These are phyloP conservation scores for Furnarius figulus DNA, from an alignment of 2,113 vertebrate genomes.

Conservation along the genomic window DNA sequence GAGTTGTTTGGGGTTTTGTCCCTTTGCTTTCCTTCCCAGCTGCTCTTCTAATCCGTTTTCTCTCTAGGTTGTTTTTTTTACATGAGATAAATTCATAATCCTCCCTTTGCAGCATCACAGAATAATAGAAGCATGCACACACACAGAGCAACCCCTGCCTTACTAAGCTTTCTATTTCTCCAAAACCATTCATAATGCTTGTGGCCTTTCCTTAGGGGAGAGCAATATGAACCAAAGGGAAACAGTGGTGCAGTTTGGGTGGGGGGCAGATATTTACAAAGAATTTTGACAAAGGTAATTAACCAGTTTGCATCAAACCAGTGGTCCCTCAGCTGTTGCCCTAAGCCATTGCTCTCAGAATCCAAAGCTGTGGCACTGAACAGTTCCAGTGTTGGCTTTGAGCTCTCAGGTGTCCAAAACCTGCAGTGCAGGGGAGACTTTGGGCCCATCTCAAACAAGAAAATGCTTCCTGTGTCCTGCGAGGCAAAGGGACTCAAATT, in stretches of 20 bases:
- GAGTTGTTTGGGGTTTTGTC: not conserved
- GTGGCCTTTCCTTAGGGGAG: not conserved
- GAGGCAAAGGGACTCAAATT: not conserved
- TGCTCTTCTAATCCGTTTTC: not conserved
- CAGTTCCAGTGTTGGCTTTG: not conserved
- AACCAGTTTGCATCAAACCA: not conserved
- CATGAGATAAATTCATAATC: slow-evolving; percentile 32
- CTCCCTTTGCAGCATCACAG: slow-evolving; percentile 21
- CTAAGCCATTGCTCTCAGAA: not conserved
- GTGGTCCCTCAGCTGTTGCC: not conserved
- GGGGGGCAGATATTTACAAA: not conserved
- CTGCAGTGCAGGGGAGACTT: not conserved
- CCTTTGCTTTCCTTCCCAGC: not conserved
- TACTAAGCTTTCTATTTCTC: slow-evolving; percentile 52
- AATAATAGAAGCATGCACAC: not conserved
- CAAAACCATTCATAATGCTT: not conserved
- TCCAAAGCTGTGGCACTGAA: not conserved
- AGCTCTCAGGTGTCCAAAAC: not conserved
- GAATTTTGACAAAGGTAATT: not conserved
- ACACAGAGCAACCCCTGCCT: not conserved
- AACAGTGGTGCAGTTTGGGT: too few relatives aligned
- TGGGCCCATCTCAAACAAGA: not conserved
- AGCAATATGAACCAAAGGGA: not conserved
- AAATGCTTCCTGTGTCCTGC: not conserved
- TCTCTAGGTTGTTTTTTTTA: not conserved